These are phyloP conservation scores for Phalera bucephala DNA, from an alignment of 2,888 invertebrate genomes.

Conservation along the genomic window DNA sequence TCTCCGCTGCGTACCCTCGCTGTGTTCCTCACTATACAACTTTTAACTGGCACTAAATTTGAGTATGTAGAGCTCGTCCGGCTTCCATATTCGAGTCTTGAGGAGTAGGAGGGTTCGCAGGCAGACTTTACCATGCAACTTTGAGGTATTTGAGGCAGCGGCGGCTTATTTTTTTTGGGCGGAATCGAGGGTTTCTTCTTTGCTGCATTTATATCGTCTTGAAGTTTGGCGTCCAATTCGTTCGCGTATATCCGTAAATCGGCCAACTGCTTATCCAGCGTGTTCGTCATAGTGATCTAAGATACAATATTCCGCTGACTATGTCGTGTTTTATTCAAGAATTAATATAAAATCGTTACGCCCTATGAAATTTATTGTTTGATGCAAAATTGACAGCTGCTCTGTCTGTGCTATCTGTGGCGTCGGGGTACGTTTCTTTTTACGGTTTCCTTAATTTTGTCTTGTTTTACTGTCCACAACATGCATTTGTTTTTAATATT, in stretches of 20 bases:
- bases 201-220: constrained; percentile 75
- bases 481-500: too few relatives aligned
- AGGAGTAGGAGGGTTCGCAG: constrained; percentile 90
- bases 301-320: constrained; percentile 6
- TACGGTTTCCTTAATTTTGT: too few relatives aligned
- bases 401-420: constrained; percentile 19
- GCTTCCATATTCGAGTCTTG: constrained; percentile 84
- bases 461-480: too few relatives aligned
- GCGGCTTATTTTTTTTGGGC: constrained; percentile 74
- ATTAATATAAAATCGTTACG: constrained; percentile 22
- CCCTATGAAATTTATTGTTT: constrained; percentile 35
- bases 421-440: too few relatives aligned
- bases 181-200: constrained; percentile 75
- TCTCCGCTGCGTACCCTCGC: constrained; percentile 68
- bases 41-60: constrained; percentile 77
- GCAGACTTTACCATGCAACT: constrained; percentile 89
- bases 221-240: constrained; percentile 74
- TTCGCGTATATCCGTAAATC: constrained; percentile 77
- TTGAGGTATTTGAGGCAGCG: constrained; percentile 87
- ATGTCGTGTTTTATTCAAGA: constrained; percentile 21
- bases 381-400: constrained; percentile 27
- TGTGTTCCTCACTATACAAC: constrained; percentile 74
- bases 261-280: constrained; percentile 72
- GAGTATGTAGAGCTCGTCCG: constrained; percentile 77
- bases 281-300: constrained; percentile 56